Percentiles rank a stretch among this genome's conserved stretches.
Conservation (phyloP, 2,113 vertebrate genomes). For the Stegostoma tigrinum region DNA sequence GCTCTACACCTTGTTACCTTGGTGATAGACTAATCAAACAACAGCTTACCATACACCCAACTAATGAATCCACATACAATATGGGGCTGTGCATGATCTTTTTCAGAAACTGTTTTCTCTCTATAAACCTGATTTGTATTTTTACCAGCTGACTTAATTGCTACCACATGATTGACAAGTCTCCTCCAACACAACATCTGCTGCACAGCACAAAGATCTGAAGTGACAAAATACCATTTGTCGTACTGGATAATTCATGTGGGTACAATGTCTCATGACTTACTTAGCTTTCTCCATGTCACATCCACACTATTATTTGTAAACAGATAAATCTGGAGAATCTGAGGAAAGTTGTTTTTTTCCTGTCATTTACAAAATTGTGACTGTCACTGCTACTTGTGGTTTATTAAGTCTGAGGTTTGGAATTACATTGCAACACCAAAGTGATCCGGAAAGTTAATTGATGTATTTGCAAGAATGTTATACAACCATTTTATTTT, state of each 20-base stretch:
- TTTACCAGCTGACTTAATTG: too few species aligned
- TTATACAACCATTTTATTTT: neutral
- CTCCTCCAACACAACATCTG: neutral
- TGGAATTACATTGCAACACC: neutral
- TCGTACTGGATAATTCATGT: neutral
- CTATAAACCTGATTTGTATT: too few species aligned
- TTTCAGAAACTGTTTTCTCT: too few species aligned
- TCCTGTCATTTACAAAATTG: neutral
- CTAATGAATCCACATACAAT: too few species aligned
- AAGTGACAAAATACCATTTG: neutral
- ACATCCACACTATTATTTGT: neutral
- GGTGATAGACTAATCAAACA: too few species aligned
- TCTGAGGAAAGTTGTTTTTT: neutral
- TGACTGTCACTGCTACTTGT: neutral
- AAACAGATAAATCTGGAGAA: neutral
- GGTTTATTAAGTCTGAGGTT: neutral
- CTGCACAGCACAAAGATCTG: neutral
- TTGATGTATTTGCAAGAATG: neutral
- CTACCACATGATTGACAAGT: neutral
- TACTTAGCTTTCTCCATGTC: neutral
- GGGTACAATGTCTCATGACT: neutral
- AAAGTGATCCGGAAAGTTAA: neutral
- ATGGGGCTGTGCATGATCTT: too few species aligned
- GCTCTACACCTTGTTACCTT: too few species aligned
- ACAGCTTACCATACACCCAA: too few species aligned